phyloP scores from a whole-genome alignment of 2,113 vertebrate genomes.

The Syngnathus floridae region DNA sequence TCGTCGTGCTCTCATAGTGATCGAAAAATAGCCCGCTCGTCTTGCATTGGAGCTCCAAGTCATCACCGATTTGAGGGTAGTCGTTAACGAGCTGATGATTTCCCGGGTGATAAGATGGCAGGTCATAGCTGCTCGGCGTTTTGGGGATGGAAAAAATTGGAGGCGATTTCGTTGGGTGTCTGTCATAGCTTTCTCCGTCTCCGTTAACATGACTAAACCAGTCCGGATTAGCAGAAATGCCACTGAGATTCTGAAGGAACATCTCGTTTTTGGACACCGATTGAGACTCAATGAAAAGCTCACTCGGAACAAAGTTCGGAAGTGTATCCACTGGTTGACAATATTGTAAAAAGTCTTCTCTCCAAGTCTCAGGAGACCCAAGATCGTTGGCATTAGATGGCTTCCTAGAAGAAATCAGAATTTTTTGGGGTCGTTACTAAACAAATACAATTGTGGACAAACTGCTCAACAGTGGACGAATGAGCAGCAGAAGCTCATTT shows the following conservation, averaged over 20 bases:
- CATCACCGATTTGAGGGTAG: slow-evolving; percentile 31
- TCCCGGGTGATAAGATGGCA: slow-evolving; percentile 19
- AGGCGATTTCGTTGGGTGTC: slow-evolving; percentile 34
- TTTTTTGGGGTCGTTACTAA: slow-evolving; percentile 3
- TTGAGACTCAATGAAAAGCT: slow-evolving; percentile 62
- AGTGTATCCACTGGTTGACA: slow-evolving; percentile 67
- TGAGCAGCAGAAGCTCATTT: neutral
- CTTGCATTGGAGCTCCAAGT: slow-evolving; percentile 34
- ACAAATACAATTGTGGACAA: neutral
- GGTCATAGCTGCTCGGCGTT: slow-evolving; percentile 30
- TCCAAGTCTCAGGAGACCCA: slow-evolving; percentile 74
- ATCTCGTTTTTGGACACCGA: slow-evolving; percentile 58
- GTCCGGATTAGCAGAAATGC: slow-evolving; percentile 37
- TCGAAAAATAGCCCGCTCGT: slow-evolving; percentile 33
- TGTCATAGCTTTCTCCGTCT: slow-evolving; percentile 28
- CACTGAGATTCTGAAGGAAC: slow-evolving; percentile 36
- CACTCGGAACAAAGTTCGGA: slow-evolving; percentile 65
- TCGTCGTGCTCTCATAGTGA: slow-evolving; percentile 29
- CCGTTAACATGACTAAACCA: slow-evolving; percentile 47
- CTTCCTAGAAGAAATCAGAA: slow-evolving; percentile 61
- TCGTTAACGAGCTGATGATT: slow-evolving; percentile 25
- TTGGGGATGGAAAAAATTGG: slow-evolving; percentile 47
- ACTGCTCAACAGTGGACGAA: neutral
- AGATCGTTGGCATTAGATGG: slow-evolving; percentile 71
- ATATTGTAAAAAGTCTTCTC: slow-evolving; percentile 67